Base-by-base conservation (phyloP, 2,888 invertebrate genomes). In the Carterocephalus palaemon region DNA sequence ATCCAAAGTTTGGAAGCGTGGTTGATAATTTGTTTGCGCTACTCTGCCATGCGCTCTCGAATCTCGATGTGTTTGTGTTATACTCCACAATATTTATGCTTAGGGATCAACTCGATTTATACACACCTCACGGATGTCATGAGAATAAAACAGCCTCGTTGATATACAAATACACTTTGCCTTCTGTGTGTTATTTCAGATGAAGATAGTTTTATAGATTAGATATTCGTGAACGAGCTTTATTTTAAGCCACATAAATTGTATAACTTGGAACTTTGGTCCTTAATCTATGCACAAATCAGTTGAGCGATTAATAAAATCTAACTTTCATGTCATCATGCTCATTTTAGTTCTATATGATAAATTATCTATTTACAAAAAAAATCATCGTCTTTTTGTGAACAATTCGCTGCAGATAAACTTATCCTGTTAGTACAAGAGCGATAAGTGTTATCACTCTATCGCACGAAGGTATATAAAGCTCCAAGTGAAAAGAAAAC, bases 11-110 rank as follows among this genome's bases (percentile, higher is more conserved):
- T 72, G 73, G 75, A 66, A 62, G 55, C 72, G 59, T 52, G 58
- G 63, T 29, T 39, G 41, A 52, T 78, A 77, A 81, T 81, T 80
- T 82, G 76, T 81, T 76, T 79, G 70, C 60, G 62, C 59, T n/a
- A 51, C 51, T 56, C 51, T 54, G 54, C 59, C 53, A 57, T 59
- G 57, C 57, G 47, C 51, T 49, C 45, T 45, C n/a, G n/a, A n/a
- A n/a, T 29, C 43, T 55, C 51, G 38, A 49, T 43, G 54, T 73
- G 67, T 75, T 72, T 73, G 63, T 70, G 59, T 52, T 51, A 53
- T 54, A 59, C 60, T 60, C 58, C 70, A 67, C 68, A 75, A 75
- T 79, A 76, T 83, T 79, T 78, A 78, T 75, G 68, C 62, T 62
- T 49, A 50, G 59, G 64, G 67, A 74, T 76, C 67, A 70, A 66